Evolutionary conservation across 1,140 invertebrate species (phyloP).

Genomic region (Drosophila suzukii): DNA sequence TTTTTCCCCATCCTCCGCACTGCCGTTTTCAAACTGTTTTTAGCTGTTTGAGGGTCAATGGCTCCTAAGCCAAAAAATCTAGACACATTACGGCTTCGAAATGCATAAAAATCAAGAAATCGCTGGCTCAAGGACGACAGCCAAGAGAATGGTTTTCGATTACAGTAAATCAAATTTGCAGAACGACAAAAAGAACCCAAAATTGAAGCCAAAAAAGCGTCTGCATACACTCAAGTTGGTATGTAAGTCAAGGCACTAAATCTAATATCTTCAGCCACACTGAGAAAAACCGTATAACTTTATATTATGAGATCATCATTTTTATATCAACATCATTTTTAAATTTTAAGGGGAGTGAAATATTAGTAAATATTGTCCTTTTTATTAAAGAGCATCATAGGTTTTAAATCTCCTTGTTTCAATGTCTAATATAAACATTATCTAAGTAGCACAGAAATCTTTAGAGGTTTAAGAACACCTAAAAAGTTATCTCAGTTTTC

Average conservation of each 20-base stretch:
- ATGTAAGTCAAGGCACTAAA: slow-evolving; percentile 8
- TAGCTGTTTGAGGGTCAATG: slow-evolving; percentile 24
- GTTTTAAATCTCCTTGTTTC: too few relatives aligned
- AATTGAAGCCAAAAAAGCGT: slow-evolving; percentile 58
- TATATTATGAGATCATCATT: not conserved
- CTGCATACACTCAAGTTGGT: not conserved
- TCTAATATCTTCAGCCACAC: slow-evolving; percentile 1
- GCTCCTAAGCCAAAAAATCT: slow-evolving; percentile 21
- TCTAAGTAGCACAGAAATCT: not conserved
- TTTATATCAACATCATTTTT: not conserved
- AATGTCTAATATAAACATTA: too few relatives aligned
- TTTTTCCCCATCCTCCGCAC: slow-evolving; percentile 4
- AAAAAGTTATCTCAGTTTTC: not conserved
- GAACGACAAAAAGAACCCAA: slow-evolving; percentile 24
- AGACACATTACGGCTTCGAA: slow-evolving; percentile 17
- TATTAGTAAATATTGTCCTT: too few relatives aligned
- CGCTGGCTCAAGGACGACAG: slow-evolving; percentile 34
- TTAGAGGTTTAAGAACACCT: not conserved
- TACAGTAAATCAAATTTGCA: slow-evolving; percentile 68
- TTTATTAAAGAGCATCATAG: too few relatives aligned
- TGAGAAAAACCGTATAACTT: not conserved
- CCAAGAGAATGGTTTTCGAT: slow-evolving; percentile 53
- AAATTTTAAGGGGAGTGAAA: too few relatives aligned
- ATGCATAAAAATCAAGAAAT: slow-evolving; percentile 23
- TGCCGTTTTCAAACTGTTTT: slow-evolving; percentile 4